Evolutionary conservation across 1,140 invertebrate species (phyloP), one percentile per base, ranked within the genome.

Genomic region (Lasioglossum albipes): DNA sequence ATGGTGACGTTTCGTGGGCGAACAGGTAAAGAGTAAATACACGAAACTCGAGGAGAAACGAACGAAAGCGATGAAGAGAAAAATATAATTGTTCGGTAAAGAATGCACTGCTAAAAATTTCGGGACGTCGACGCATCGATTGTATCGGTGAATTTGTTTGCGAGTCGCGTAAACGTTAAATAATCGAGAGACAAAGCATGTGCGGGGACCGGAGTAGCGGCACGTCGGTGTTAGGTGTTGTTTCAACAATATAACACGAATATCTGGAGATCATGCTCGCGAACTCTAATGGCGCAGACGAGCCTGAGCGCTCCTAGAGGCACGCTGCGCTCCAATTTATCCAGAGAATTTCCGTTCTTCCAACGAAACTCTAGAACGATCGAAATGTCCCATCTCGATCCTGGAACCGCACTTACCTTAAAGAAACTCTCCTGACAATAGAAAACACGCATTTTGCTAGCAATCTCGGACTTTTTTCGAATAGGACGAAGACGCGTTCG

Each of bases 401-500:
- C 45, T 45, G 72, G 68, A 41, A 64, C 13, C 41, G 52, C 75
- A 86, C 89, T 88, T 82, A 91, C 90, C 90, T 72, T 88, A 77
- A 87, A 84, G 61, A 87, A 76, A 79, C 86, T 83, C 89, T 89
- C 89, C 85, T 85, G 79, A 88, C 52, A 88, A 84, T 81, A 78
- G 62, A 86, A 83, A 85, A 87, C 69, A 84, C 84, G 83, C 90
- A 91, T 91, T 89, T 91, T 88, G 83, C 80, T 79, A 84, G 78
- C 76, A 81, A 89, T 85, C 66, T 74, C 75, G 69, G 81, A 89
- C 78, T 87, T 88, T 91, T 88, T 86, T 81, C 69, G 83, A 75
- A 78, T 80, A 84, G 84, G 85, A 71, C 82, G 84, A 89, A 86
- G 90, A 91, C 90, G 90, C 90, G 90, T 84, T 91, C 86, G 82